A percentile compares a stretch with the other conserved stretches of the same genome.
Evolutionary conservation across 2,888 invertebrate genomes (phyloP).

Genomic region (Drosophila pegasa): DNA sequence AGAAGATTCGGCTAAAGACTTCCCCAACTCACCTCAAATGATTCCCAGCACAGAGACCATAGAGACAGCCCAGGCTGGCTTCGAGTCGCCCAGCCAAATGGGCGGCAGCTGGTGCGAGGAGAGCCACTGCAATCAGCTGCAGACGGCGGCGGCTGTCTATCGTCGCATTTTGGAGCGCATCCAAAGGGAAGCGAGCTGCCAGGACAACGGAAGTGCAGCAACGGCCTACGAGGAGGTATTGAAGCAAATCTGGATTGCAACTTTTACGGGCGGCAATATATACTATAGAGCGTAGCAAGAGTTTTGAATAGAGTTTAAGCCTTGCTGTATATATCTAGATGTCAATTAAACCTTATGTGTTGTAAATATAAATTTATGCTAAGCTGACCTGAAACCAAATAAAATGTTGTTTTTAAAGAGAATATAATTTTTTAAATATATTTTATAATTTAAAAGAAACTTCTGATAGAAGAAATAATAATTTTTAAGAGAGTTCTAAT

Average conservation of each 20-base stretch:
- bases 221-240: conserved; percentile 11
- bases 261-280: conserved; percentile 60
- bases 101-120: conserved; percentile 36
- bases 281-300: conserved; percentile 49
- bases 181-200: neutral
- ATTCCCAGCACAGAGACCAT: conserved; percentile 49
- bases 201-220: neutral
- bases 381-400: conserved; percentile 1
- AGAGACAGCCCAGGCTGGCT: conserved; percentile 10
- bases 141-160: conserved; percentile 58
- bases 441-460: too few species aligned
- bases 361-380: neutral
- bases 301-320: neutral
- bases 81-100: neutral
- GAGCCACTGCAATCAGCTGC: conserved; percentile 51
- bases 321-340: neutral
- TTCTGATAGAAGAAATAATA: neutral
- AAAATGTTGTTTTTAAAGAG: neutral
- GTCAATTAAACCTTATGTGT: neutral
- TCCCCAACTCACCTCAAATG: conserved; percentile 38
- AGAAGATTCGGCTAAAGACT: neutral
- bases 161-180: conserved; percentile 42
- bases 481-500: neutral
- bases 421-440: neutral
- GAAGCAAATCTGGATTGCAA: conserved; percentile 62